Evolutionary conservation across 2,113 vertebrate species (phyloP), one percentile per base, ranked within the genome.

Genomic region (Colius striatus): DNA sequence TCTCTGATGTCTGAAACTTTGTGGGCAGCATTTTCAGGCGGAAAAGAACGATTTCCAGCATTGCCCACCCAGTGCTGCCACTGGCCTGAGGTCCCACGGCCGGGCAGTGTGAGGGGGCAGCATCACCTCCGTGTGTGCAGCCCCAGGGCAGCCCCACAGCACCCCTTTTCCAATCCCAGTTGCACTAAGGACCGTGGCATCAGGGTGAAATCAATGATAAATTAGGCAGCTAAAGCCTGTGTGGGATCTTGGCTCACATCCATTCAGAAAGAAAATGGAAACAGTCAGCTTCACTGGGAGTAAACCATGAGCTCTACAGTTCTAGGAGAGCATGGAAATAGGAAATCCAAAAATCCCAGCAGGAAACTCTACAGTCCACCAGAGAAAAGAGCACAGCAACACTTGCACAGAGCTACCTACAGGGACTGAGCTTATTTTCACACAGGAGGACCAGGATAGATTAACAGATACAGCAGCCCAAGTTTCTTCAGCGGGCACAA

Each of bases 1-100:
- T 47, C 87, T 93, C 88, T 91, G 85, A 86, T 78, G 85, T 78
- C 90, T 95, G 79, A 94, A 93, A 80, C 72, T 82, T 60, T 65
- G 82, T 32, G 74, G 85, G 82, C 60, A 90, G 84, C 43, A 16
- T 80, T 87, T 91, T 91, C 85, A 81, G 61, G 43, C 78, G 84
- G 63, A 70, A 88, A 83, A 75, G 30, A 45, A 73, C 9, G 27
- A 90, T 16, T 93, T 93, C 85, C 87, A 96, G 71, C 76, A 11
- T 21, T 73, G 12, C 60, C 67, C 63, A 73, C 61, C 23, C 70
- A 77, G 45, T 34, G 45, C 38, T 41, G 30, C 36, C 79, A 26
- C 19, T 45, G n/a, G 47, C 5, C 58, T 27, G 29, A 3, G 66
- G 89, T 92, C 16, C 20, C 62, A 6, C 5, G 45, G 65, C 21